Evolutionary conservation across 2,888 invertebrate genomes (phyloP).

Genomic region (Noctua comes): DNA sequence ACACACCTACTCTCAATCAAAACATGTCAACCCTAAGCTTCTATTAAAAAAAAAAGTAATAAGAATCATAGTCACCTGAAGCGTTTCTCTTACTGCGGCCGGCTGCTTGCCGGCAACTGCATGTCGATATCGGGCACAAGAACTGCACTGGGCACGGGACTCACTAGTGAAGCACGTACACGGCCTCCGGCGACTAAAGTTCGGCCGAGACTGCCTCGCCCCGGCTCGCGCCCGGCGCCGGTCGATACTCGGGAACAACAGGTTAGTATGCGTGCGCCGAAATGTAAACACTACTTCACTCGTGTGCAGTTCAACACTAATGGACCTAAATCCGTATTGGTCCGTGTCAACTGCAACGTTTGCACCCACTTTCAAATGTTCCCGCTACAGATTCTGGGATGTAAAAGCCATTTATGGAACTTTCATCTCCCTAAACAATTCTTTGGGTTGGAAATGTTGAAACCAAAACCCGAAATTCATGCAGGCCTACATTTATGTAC

Average conservation of each 20-base stretch:
- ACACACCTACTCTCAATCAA: slow-evolving; percentile 21
- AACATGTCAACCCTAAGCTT: slow-evolving; percentile 8
- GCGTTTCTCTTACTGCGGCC: slow-evolving; percentile 79
- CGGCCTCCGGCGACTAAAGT: slow-evolving; percentile 66
- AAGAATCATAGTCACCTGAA: slow-evolving; percentile 76
- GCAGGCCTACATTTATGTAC: neutral
- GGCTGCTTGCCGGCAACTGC: slow-evolving; percentile 79
- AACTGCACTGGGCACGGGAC: slow-evolving; percentile 62
- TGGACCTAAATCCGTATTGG: slow-evolving; percentile 64
- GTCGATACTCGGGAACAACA: slow-evolving; percentile 85
- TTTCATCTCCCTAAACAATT: slow-evolving; percentile 8
- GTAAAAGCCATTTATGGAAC: neutral
- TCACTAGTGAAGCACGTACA: slow-evolving; percentile 46
- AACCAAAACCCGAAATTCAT: neutral
- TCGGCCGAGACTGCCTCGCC: slow-evolving; percentile 79
- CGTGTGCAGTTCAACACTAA: slow-evolving; percentile 64
- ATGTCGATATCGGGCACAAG: slow-evolving; percentile 80
- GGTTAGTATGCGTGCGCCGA: slow-evolving; percentile 87
- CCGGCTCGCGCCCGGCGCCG: slow-evolving; percentile 73
- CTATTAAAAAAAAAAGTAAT: slow-evolving; percentile 19
- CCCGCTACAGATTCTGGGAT: slow-evolving; percentile 36
- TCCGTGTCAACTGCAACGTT: slow-evolving; percentile 54
- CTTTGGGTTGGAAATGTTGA: neutral
- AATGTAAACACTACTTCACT: slow-evolving; percentile 65
- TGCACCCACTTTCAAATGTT: slow-evolving; percentile 52